These are phyloP conservation scores for Lordiphosa andalusiaca DNA, from an alignment of 2,888 invertebrate species.

Conservation along the genomic window DNA sequence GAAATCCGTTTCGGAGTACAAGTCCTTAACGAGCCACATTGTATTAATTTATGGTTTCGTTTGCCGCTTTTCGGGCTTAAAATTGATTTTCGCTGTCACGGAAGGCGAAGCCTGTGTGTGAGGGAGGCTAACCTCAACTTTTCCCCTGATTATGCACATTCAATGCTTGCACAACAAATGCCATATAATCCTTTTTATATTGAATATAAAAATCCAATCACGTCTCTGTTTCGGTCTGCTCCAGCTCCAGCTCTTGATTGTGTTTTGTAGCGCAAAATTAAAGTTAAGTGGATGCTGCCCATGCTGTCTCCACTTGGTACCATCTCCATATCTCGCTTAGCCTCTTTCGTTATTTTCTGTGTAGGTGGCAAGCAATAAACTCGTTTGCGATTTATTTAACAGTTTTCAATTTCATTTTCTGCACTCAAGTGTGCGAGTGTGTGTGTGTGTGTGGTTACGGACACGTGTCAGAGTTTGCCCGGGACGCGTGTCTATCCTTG, in stretches of 20 bases:
- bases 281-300: constrained; percentile 49
- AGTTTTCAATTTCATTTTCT: not conserved
- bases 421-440: constrained; percentile 4
- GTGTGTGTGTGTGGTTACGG: constrained; percentile 54
- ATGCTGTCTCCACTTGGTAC: constrained; percentile 38
- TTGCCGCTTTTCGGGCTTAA: constrained; percentile 34
- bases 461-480: constrained; percentile 66
- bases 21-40: too few relatives aligned
- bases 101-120: not conserved
- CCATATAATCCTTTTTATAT: constrained; percentile 70
- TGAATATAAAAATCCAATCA: constrained; percentile 74
- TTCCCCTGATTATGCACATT: constrained; percentile 70
- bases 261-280: constrained; percentile 53
- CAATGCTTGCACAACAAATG: constrained; percentile 19
- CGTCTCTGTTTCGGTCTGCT: constrained; percentile 41
- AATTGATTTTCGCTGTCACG: constrained; percentile 57
- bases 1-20: not conserved
- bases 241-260: not conserved
- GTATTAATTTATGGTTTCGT: constrained; percentile 25
- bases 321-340: constrained; percentile 27
- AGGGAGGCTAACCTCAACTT: constrained; percentile 46
- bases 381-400: constrained; percentile 19
- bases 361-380: constrained; percentile 38
- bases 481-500: constrained; percentile 36
- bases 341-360: constrained; percentile 29